phyloP scores from a whole-genome alignment of 53 echinoderm and acorn worm genomes.

The Paelopatides confundens region DNA sequence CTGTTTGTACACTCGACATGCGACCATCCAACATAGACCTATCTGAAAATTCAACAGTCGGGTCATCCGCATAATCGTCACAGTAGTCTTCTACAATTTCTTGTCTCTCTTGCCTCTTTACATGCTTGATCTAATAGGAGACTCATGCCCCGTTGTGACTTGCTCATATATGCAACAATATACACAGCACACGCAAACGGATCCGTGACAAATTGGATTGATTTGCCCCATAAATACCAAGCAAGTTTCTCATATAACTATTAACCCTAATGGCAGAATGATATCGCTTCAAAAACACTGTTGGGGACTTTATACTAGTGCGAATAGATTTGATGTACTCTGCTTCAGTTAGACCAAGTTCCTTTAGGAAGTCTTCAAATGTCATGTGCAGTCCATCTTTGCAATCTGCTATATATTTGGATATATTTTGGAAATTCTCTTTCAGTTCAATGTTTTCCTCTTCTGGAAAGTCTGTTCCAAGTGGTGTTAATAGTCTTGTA shows the following conservation, averaged over 20 bases:
- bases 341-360: slow-evolving; percentile 4
- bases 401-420: neutral
- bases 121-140: slow-evolving; percentile 42
- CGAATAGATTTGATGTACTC: slow-evolving; percentile 42
- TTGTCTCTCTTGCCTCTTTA: slow-evolving; percentile 46
- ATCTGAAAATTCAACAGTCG: neutral
- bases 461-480: neutral
- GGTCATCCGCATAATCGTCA: slow-evolving; percentile 52
- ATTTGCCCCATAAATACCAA: slow-evolving; percentile 36
- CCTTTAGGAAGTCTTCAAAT: neutral
- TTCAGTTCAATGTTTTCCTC: neutral
- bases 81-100: slow-evolving; percentile 37
- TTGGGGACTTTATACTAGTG: slow-evolving; percentile 16
- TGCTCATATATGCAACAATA: slow-evolving; percentile 63
- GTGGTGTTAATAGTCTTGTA: slow-evolving; percentile 28
- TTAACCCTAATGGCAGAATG: slow-evolving; percentile 46
- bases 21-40: too few relatives aligned
- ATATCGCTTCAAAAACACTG: slow-evolving; percentile 10
- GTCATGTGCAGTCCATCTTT: slow-evolving; percentile 34
- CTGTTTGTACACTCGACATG: too few relatives aligned
- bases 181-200: slow-evolving; percentile 63
- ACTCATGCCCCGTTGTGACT: slow-evolving; percentile 61
- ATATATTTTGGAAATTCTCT: neutral
- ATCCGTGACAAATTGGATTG: slow-evolving; percentile 50
- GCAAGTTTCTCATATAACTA: slow-evolving; percentile 48